Evolutionary conservation across 2,797 vertebrate genomes (phyloP).

Genomic region (Tapirus indicus): DNA sequence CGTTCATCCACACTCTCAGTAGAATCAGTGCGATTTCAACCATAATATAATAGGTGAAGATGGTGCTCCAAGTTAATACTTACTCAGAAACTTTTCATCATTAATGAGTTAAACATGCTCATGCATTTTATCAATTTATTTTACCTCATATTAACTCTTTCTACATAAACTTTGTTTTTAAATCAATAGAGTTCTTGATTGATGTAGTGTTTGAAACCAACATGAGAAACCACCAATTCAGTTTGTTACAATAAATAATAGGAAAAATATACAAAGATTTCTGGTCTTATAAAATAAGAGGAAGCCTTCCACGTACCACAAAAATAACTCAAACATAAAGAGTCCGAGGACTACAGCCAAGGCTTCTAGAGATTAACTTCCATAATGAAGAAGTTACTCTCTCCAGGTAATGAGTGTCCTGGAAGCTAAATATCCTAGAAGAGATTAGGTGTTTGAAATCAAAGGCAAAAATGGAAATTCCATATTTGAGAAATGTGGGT

Average conservation of each 20-base stretch:
- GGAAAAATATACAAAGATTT: no score
- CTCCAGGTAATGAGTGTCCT: neutral
- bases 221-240: no score
- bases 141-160: neutral
- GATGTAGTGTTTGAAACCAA: no score
- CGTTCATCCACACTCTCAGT: neutral
- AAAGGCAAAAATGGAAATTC: no score
- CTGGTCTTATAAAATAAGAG: neutral
- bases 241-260: no score
- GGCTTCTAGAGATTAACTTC: neutral
- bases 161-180: neutral
- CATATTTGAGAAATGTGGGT: no score
- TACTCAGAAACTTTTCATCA: neutral
- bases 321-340: neutral
- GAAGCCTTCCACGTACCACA: neutral
- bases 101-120: neutral
- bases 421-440: neutral
- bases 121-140: neutral
- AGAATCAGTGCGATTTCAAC: neutral
- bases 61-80: neutral
- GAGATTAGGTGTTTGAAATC: no score
- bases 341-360: neutral
- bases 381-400: neutral
- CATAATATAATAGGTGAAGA: neutral
- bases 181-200: no score